Conservation (phyloP, 2,113 vertebrate genomes). For the Beaufortia kweichowensis region DNA sequence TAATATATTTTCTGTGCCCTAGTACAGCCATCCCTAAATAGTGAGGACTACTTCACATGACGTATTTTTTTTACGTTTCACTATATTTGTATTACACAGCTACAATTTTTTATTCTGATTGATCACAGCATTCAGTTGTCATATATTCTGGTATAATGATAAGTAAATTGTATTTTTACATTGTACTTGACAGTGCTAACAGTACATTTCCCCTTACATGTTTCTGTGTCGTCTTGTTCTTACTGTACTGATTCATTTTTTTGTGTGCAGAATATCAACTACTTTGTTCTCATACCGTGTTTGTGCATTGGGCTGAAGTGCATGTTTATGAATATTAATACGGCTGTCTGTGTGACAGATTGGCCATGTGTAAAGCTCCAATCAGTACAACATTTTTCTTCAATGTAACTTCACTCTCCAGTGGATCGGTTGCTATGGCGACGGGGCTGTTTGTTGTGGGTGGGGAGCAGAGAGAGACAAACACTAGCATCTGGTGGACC, state of each 20-base stretch:
- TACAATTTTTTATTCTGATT: too few species aligned
- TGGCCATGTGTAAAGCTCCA: conserved; percentile 35
- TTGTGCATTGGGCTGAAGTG: neutral
- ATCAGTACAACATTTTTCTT: conserved; percentile 30
- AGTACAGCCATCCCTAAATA: too few species aligned
- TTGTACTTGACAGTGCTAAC: too few species aligned
- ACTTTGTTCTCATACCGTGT: neutral
- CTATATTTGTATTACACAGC: too few species aligned
- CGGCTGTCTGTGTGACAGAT: neutral
- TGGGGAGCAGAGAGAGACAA: conserved; percentile 41
- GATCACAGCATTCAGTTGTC: too few species aligned
- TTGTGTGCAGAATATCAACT: conserved; percentile 1
- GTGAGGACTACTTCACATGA: too few species aligned
- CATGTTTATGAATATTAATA: conserved; percentile 21
- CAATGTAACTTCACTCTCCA: conserved; percentile 16
- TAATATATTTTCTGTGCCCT: too few species aligned
- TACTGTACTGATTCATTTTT: neutral
- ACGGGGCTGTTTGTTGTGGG: conserved; percentile 52
- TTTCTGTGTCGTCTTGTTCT: neutral
- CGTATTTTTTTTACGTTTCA: neutral
- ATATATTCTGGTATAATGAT: too few species aligned
- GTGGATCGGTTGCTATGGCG: conserved; percentile 43
- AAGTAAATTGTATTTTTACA: too few species aligned
- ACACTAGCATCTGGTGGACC: conserved; percentile 49
- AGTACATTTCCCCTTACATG: neutral